A percentile compares a stretch with the other conserved stretches of the same genome.
These are phyloP conservation scores for Zaprionus lachaisei DNA, from an alignment of 1,140 invertebrate genomes.

Conservation along the genomic window DNA sequence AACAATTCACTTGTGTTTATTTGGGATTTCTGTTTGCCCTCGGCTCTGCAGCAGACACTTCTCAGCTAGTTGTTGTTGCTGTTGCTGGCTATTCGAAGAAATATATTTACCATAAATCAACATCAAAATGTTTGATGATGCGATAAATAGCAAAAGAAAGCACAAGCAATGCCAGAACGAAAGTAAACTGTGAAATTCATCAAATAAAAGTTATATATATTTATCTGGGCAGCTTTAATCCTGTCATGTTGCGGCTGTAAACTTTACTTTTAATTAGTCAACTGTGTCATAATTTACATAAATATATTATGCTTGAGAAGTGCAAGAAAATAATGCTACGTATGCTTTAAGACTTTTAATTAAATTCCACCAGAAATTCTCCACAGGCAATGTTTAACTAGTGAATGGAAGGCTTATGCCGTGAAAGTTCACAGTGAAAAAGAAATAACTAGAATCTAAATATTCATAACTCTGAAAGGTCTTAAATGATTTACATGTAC, in stretches of 20 bases:
- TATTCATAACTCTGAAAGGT: neutral
- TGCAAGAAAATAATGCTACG: conserved; percentile 7
- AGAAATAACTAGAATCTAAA: neutral
- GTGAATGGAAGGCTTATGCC: neutral
- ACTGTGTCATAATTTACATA: conserved; percentile 67
- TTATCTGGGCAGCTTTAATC: conserved; percentile 14
- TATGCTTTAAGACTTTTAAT: conserved; percentile 73
- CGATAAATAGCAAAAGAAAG: conserved; percentile 75
- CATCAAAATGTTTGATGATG: conserved; percentile 82
- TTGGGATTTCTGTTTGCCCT: conserved; percentile 70
- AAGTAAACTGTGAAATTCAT: conserved; percentile 25
- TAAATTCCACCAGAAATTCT: conserved; percentile 64
- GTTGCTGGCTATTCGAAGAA: conserved; percentile 60
- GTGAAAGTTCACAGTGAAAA: neutral
- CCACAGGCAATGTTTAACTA: neutral
- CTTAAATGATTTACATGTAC: no score
- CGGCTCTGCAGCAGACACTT: conserved; percentile 47
- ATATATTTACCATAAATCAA: conserved; percentile 82
- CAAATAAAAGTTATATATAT: conserved; percentile 25
- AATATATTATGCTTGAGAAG: conserved; percentile 58
- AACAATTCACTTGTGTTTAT: conserved; percentile 67
- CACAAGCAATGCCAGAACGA: conserved; percentile 28
- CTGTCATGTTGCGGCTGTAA: neutral
- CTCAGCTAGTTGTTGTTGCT: conserved; percentile 36
- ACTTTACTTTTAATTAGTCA: conserved; percentile 57